Evolutionary conservation across 2,888 invertebrate species (phyloP).

Genomic region (Willowsia nigromaculata): DNA sequence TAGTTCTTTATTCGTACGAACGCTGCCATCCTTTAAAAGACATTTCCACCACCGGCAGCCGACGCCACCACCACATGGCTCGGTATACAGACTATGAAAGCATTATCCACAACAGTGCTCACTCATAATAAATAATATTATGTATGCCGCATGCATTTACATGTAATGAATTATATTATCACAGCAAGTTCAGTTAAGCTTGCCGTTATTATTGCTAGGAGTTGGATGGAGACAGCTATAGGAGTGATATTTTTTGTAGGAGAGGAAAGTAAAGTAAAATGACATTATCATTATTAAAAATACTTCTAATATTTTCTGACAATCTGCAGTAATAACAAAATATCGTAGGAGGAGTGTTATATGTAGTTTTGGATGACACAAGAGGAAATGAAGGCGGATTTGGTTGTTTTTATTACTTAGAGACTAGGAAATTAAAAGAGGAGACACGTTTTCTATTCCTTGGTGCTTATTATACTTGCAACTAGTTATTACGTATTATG

Average conservation of each 20-base stretch:
- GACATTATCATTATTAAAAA: constrained; percentile 44
- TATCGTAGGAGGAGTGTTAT: constrained; percentile 33
- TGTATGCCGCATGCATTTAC: constrained; percentile 37
- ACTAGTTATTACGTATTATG: neutral
- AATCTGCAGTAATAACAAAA: constrained; percentile 41
- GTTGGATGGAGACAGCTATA: neutral
- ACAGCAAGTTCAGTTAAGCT: neutral
- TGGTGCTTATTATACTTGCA: neutral
- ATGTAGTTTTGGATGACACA: constrained; percentile 45
- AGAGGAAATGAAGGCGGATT: constrained; percentile 62
- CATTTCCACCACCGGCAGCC: neutral
- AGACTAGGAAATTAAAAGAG: constrained; percentile 58
- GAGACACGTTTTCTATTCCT: constrained; percentile 43
- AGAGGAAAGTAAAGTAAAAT: constrained; percentile 9
- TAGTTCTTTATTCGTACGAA: neutral
- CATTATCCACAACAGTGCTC: neutral
- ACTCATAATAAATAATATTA: constrained; percentile 11
- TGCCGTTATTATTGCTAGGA: neutral
- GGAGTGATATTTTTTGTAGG: neutral
- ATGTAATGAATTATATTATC: constrained; percentile 36
- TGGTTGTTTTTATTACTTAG: constrained; percentile 55
- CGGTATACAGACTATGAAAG: neutral
- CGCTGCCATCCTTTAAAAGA: neutral
- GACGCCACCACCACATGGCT: neutral
- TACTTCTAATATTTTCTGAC: constrained; percentile 38